Evolutionary conservation across 1,140 invertebrate species (phyloP).

Genomic region (Philopotamus ludificatus): DNA sequence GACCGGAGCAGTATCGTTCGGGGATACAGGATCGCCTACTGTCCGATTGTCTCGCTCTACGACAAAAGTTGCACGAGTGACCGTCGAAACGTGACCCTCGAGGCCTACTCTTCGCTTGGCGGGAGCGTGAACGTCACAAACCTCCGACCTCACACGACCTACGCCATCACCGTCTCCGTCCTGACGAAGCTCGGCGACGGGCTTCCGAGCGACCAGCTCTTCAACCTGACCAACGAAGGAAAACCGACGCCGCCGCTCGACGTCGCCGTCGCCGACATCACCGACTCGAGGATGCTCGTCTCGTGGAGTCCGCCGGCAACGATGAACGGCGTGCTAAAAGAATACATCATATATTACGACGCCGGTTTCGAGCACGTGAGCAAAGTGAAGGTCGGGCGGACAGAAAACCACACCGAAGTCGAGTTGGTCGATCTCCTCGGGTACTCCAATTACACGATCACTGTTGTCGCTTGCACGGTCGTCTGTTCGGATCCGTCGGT

Average conservation of each 20-base stretch:
- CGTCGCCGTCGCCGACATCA: constrained; percentile 61
- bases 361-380: constrained; percentile 27
- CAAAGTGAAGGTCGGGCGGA: constrained; percentile 35
- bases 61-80: constrained; percentile 45
- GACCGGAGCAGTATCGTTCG: constrained; percentile 64
- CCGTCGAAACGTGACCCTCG: neutral
- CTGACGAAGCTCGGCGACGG: constrained; percentile 72
- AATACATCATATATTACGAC: constrained; percentile 66
- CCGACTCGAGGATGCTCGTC: constrained; percentile 65
- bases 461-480: constrained; percentile 70
- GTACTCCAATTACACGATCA: constrained; percentile 66
- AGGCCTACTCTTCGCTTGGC: constrained; percentile 5
- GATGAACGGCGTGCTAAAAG: constrained; percentile 72
- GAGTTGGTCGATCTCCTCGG: constrained; percentile 47
- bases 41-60: constrained; percentile 60
- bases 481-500: constrained; percentile 59
- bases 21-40: constrained; percentile 69
- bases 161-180: constrained; percentile 71
- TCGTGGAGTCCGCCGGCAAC: constrained; percentile 67
- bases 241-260: constrained; percentile 59
- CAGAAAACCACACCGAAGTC: constrained; percentile 44
- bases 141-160: constrained; percentile 76
- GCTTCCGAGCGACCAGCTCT: constrained; percentile 64
- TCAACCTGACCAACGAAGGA: constrained; percentile 74
- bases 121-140: constrained; percentile 54